phyloP scores from a whole-genome alignment of 1,140 invertebrate genomes.

The Drosophila rufa region DNA sequence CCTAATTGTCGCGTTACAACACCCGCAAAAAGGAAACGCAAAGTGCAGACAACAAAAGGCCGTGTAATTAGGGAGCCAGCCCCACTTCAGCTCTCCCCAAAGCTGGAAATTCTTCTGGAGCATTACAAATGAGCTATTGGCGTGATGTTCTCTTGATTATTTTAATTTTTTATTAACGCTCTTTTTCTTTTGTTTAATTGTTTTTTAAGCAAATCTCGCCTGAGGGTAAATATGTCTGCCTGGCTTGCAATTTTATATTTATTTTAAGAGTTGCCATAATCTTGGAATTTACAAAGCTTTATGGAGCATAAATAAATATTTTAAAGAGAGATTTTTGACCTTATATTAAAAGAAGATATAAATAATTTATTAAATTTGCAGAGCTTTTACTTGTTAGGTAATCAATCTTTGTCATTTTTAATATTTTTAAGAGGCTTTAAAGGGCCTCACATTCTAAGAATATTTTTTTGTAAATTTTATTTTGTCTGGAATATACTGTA shows the following conservation, averaged over 20 bases:
- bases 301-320: slow-evolving; percentile 27
- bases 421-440: background rate
- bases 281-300: slow-evolving; percentile 15
- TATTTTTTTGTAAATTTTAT: no score
- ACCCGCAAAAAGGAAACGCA: slow-evolving; percentile 35
- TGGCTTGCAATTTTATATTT: background rate
- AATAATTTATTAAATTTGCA: background rate
- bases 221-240: slow-evolving; percentile 15
- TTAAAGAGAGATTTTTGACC: background rate
- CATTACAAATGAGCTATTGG: slow-evolving; percentile 80
- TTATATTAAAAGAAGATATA: background rate
- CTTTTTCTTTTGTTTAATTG: slow-evolving; percentile 61
- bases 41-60: slow-evolving; percentile 39
- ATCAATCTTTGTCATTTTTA: background rate
- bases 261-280: background rate
- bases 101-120: slow-evolving; percentile 48
- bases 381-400: background rate
- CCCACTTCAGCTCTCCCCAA: background rate
- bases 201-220: slow-evolving; percentile 69
- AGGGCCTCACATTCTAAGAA: no score
- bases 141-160: slow-evolving; percentile 63
- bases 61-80: slow-evolving; percentile 60
- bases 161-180: slow-evolving; percentile 62
- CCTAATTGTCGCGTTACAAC: slow-evolving; percentile 72
- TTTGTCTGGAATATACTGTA: no score